phyloP scores from a whole-genome alignment of 2,113 vertebrate species.

The Menura novaehollandiae region DNA sequence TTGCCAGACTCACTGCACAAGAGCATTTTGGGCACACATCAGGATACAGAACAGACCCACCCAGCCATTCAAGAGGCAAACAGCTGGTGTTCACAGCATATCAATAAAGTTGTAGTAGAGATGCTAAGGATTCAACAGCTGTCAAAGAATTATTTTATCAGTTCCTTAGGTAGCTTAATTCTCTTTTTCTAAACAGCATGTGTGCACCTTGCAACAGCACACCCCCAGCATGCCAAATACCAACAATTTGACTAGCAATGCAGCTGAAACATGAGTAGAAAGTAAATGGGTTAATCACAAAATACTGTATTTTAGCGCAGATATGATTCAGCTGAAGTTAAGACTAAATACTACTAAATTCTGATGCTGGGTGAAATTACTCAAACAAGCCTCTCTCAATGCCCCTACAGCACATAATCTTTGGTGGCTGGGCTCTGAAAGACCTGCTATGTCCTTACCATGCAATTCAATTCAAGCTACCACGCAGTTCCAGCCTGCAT shows the following conservation, averaged over 20 bases:
- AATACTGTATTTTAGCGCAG: neutral
- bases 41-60: neutral
- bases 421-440: neutral
- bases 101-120: neutral
- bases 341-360: neutral
- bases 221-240: neutral
- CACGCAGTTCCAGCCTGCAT: neutral
- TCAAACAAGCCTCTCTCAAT: neutral
- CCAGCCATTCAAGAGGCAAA: neutral
- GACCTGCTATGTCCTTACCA: neutral
- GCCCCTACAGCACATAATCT: neutral
- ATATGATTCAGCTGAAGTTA: neutral
- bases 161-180: neutral
- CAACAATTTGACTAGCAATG: neutral
- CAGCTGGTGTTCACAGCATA: neutral
- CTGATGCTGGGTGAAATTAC: neutral
- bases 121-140: neutral
- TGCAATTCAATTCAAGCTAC: neutral
- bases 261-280: neutral
- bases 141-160: neutral
- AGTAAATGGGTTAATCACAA: neutral
- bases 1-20: neutral
- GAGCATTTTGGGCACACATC: fast-evolving
- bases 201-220: neutral
- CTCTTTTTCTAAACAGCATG: neutral